These are phyloP conservation scores for Trimorus sp. DNA, from an alignment of 2,888 invertebrate genomes.

Conservation along the genomic window DNA sequence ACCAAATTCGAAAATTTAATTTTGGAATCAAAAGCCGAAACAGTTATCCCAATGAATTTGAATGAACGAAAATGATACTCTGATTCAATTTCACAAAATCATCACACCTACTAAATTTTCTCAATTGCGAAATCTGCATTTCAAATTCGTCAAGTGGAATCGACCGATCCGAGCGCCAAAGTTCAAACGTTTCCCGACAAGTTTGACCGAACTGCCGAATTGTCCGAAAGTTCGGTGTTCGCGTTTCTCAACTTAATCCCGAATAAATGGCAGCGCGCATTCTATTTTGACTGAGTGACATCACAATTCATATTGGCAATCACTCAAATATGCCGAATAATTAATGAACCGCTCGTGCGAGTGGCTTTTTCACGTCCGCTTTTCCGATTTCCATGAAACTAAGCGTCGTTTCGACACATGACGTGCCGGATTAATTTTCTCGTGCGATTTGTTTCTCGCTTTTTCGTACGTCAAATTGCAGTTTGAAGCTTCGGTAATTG, in stretches of 20 bases:
- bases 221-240: neutral
- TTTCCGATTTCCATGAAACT: slow-evolving; percentile 51
- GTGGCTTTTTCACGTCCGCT: slow-evolving; percentile 21
- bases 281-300: slow-evolving; percentile 47
- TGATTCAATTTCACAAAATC: too few relatives aligned
- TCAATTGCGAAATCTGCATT: too few relatives aligned
- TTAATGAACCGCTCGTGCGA: slow-evolving; percentile 31
- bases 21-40: too few relatives aligned
- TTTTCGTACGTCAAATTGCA: neutral
- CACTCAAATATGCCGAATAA: slow-evolving; percentile 47
- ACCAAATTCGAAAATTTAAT: too few relatives aligned
- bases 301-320: slow-evolving; percentile 49
- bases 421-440: slow-evolving; percentile 14
- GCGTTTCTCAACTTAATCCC: slow-evolving; percentile 9
- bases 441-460: neutral
- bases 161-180: too few relatives aligned
- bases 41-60: too few relatives aligned
- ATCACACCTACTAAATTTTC: too few relatives aligned
- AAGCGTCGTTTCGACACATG: slow-evolving; percentile 43
- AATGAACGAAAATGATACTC: too few relatives aligned
- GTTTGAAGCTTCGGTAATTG: slow-evolving; percentile 2
- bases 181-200: too few relatives aligned
- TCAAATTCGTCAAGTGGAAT: too few relatives aligned
- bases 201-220: too few relatives aligned
- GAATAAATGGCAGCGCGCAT: slow-evolving; percentile 15